phyloP scores from a whole-genome alignment of 1,140 invertebrate species.

The Portunus trituberculatus region DNA sequence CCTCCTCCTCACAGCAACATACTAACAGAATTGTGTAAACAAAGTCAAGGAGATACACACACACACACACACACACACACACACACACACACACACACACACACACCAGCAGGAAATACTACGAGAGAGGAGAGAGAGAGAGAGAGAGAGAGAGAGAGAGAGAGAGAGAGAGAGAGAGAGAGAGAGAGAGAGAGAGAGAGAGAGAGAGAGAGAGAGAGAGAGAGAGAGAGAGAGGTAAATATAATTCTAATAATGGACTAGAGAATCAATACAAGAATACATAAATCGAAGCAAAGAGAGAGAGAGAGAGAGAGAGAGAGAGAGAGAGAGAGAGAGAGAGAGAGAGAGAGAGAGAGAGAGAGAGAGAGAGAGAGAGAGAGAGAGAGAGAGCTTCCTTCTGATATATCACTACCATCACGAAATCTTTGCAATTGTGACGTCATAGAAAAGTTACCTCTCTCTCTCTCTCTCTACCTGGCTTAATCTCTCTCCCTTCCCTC shows the following conservation, averaged over 20 bases:
- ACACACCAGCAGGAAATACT: too few relatives aligned
- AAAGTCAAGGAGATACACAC: too few relatives aligned
- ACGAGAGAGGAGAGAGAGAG: too few relatives aligned
- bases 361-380: neutral
- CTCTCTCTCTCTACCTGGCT: neutral
- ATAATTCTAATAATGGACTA: neutral
- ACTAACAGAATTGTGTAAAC: too few relatives aligned
- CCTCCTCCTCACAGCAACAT: too few relatives aligned
- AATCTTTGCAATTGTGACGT: neutral
- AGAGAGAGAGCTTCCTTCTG: neutral
- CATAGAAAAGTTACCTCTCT: neutral
- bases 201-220: constrained; percentile 52
- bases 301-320: constrained; percentile 48
- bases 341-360: constrained; percentile 14
- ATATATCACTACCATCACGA: too few relatives aligned
- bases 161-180: constrained; percentile 33
- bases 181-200: constrained; percentile 52
- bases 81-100: too few relatives aligned
- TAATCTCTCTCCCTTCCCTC: neutral
- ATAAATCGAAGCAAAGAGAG: neutral
- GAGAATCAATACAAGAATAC: neutral
- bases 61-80: too few relatives aligned
- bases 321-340: constrained; percentile 32
- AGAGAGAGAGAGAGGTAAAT: constrained; percentile 18
- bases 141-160: neutral